A percentile compares a stretch with the other conserved stretches of the same genome.
These are phyloP conservation scores for Caracal caracal DNA, from an alignment of 2,113 vertebrate species.

Conservation along the genomic window DNA sequence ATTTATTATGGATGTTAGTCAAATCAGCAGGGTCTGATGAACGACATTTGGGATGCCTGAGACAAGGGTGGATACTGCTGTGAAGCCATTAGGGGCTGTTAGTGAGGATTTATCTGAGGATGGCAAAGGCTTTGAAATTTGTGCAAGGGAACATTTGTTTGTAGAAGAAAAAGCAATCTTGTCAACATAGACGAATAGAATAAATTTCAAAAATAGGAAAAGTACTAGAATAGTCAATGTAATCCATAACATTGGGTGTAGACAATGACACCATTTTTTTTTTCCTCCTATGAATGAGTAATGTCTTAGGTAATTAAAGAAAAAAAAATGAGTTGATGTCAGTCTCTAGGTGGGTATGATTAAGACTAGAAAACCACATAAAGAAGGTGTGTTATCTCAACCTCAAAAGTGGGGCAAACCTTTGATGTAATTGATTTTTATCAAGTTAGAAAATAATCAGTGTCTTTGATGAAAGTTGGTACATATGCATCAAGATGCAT, in stretches of 20 bases:
- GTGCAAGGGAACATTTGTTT: neutral
- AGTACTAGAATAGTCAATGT: neutral
- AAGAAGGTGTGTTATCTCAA: neutral
- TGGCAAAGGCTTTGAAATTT: neutral
- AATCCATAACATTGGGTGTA: neutral
- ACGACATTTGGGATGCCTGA: neutral
- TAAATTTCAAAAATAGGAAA: neutral
- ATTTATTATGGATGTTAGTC: neutral
- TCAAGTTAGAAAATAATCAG: neutral
- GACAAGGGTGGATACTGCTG: neutral
- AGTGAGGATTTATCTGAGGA: neutral
- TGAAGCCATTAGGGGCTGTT: neutral
- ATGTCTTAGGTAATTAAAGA: neutral
- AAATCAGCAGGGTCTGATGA: neutral
- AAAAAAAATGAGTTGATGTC: neutral
- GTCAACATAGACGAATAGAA: neutral
- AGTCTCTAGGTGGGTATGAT: neutral
- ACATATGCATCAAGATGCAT: neutral
- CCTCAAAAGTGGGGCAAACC: neutral
- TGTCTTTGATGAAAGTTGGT: neutral
- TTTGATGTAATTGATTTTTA: neutral
- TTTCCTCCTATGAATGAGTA: neutral
- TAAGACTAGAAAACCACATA: neutral
- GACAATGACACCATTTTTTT: neutral
- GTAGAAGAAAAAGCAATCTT: neutral